Evolutionary conservation across 2,113 vertebrate genomes (phyloP), one percentile per base, ranked within the genome.

Genomic region (Colossoma macropomum): DNA sequence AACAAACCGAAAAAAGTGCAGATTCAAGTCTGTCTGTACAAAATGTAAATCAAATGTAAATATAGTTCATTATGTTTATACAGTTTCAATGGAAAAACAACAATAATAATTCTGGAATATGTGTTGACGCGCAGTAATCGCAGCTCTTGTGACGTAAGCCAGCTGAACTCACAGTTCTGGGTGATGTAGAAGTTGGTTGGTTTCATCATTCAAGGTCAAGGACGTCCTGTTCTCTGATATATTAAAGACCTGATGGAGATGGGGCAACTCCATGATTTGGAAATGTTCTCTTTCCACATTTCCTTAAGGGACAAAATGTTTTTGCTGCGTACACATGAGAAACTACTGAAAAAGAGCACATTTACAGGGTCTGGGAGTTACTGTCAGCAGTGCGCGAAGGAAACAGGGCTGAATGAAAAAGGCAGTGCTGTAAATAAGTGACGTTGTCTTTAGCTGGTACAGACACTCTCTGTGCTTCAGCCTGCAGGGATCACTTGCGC

Each of bases 301-400:
- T 76, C 23, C 23, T 21, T 10, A 50, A 27, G 19, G 19, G 27
- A 79, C 76, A 86, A 32, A 70, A 66, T 80, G 78, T 66, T 80
- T 68, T 77, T 83, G 45, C 27, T 70, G 13, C 12, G 3, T 10
- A 4, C 23, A 34, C 50, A 45, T n/a, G 65, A 50, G 4, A 1
- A 45, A 8, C 41, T 45, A 9, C 5, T 45, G 48, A 69, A 19
- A 28, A 41, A 50, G 41, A 12, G 66, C 27, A 48, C 30, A 25
- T 7, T 41, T 30, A 23, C 38, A 15, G 9, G 21, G 52, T 75
- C 38, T 50, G 10, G 12, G 50, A 52, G 50, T 9, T 17, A 17
- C 50, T 52, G 50, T 52, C 17, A 52, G 16, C 16, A 2, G 4
- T 52, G 50, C 12, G 50, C 1, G 50, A 52, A 50, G 52, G 17